These are phyloP conservation scores for Callithrix jacchus DNA, from an alignment of 2,113 vertebrate genomes.

Conservation along the genomic window DNA sequence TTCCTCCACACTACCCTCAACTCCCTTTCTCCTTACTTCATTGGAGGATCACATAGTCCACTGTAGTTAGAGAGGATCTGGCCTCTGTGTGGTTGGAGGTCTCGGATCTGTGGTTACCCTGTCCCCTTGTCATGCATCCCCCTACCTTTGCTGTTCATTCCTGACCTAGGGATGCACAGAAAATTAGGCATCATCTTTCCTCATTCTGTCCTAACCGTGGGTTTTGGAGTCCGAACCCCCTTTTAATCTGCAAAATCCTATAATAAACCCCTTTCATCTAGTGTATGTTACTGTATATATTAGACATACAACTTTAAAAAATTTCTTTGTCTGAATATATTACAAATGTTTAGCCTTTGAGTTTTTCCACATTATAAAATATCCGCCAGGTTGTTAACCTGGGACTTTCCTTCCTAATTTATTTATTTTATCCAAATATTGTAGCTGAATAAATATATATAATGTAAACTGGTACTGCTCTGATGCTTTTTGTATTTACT, in stretches of 20 bases:
- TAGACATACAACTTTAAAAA: background rate
- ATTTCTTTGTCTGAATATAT: background rate
- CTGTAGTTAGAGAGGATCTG: background rate
- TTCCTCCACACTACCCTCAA: background rate
- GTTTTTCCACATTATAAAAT: background rate
- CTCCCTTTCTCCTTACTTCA: background rate
- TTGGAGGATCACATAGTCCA: background rate
- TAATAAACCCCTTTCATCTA: too few species aligned
- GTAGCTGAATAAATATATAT: background rate
- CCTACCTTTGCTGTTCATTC: background rate
- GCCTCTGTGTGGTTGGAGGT: background rate
- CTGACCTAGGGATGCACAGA: background rate
- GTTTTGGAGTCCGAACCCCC: background rate
- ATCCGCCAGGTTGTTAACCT: background rate
- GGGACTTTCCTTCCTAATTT: background rate
- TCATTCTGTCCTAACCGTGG: background rate
- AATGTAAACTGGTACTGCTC: background rate
- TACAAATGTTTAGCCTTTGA: background rate
- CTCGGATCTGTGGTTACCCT: too few species aligned
- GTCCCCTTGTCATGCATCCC: background rate
- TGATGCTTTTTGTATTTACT: background rate
- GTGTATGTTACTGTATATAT: background rate
- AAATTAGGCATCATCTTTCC: accelerated
- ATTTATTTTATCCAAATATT: background rate
- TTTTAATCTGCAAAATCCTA: background rate